Percentiles rank a stretch among this genome's conserved stretches.
Conservation (phyloP, 2,113 vertebrate genomes). For the Rhabdornis inornatus region DNA sequence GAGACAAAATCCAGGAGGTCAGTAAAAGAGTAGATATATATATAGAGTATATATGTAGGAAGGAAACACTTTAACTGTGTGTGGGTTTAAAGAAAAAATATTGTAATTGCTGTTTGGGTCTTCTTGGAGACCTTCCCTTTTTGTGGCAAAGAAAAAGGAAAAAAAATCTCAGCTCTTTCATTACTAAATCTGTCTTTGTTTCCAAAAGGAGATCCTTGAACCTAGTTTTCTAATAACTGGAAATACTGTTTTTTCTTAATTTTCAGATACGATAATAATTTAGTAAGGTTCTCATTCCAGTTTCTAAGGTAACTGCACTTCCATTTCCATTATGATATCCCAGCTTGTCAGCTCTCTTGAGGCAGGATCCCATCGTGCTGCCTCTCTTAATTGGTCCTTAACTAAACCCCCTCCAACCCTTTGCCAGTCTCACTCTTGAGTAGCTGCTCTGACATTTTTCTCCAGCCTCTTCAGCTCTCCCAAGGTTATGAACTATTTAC, state of each 20-base stretch:
- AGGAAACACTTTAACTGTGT: background rate
- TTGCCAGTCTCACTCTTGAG: background rate
- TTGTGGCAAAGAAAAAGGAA: conserved; percentile 80
- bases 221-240: conserved; percentile 83
- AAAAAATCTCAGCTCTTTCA: conserved; percentile 73
- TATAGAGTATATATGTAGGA: background rate
- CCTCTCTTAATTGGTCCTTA: background rate
- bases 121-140: conserved; percentile 78
- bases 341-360: background rate
- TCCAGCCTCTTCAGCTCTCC: background rate
- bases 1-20: background rate
- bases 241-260: conserved; percentile 80
- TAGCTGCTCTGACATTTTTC: background rate
- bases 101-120: conserved; percentile 34
- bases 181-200: conserved; percentile 75
- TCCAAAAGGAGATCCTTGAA: conserved; percentile 78
- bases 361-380: background rate
- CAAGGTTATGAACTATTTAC: background rate
- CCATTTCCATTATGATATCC: background rate
- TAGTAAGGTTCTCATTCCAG: conserved; percentile 76
- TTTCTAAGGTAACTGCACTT: background rate
- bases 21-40: background rate
- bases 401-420: background rate
- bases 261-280: conserved; percentile 78
- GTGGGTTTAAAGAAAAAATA: background rate